These are phyloP conservation scores for Tinea trinotella DNA, from an alignment of 2,888 invertebrate species.

Conservation along the genomic window DNA sequence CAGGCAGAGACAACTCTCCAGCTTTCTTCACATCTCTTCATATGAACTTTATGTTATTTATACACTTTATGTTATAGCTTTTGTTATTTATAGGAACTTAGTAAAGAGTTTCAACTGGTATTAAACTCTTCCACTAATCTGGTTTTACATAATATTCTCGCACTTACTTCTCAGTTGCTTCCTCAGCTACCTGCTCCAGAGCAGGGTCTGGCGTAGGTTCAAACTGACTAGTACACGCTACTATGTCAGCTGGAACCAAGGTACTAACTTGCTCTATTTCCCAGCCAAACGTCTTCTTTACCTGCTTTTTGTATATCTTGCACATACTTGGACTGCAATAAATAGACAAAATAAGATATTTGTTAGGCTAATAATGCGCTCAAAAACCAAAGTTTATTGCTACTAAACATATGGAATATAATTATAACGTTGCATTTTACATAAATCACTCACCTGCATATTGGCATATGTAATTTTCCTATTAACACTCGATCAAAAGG, in stretches of 20 bases:
- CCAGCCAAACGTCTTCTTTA: slow-evolving; percentile 65
- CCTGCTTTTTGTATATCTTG: slow-evolving; percentile 60
- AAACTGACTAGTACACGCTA: slow-evolving; percentile 75
- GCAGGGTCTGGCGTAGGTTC: slow-evolving; percentile 75
- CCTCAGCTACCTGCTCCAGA: slow-evolving; percentile 76
- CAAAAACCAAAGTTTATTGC: too few species aligned
- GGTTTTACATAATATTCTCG: too few species aligned
- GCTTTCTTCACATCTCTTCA: too few species aligned
- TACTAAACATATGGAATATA: too few species aligned
- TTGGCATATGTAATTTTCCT: slow-evolving; percentile 76
- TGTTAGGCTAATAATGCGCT: too few species aligned
- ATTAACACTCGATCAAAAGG: slow-evolving; percentile 78
- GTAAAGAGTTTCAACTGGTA: too few species aligned
- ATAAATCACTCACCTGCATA: slow-evolving; percentile 73
- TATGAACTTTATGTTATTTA: too few species aligned
- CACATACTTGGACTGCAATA: slow-evolving; percentile 63
- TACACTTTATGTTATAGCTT: too few species aligned
- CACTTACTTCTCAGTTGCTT: slow-evolving; percentile 73
- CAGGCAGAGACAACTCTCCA: too few species aligned
- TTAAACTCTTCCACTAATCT: too few species aligned
- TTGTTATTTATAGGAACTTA: too few species aligned
- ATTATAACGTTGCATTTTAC: not conserved
- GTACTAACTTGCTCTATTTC: slow-evolving; percentile 79
- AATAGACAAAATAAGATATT: slow-evolving; percentile 18
- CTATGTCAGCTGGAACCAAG: slow-evolving; percentile 79